These are phyloP conservation scores for Heterochromis multidens DNA, from an alignment of 2,113 vertebrate species.

Conservation along the genomic window DNA sequence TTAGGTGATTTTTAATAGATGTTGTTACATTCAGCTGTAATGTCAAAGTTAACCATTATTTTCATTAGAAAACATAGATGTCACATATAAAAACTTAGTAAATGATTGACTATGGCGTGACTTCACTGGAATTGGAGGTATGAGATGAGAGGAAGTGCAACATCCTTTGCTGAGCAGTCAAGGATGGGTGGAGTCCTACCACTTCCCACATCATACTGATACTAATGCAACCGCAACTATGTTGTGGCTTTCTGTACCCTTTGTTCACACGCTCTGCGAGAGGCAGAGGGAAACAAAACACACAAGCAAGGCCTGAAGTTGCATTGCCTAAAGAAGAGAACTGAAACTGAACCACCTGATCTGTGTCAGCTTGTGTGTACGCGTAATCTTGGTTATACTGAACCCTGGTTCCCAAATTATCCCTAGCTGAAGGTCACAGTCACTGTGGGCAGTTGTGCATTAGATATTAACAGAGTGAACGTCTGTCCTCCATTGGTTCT, in stretches of 20 bases:
- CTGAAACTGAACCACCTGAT: neutral
- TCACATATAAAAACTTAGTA: neutral
- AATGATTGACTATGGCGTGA: too few relatives aligned
- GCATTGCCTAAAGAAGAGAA: neutral
- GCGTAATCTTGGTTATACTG: neutral
- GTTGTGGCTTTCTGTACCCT: slow-evolving; percentile 9
- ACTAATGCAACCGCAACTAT: neutral
- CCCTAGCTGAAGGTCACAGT: neutral
- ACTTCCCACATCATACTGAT: slow-evolving; percentile 25
- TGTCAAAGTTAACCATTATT: neutral
- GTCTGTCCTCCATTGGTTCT: neutral
- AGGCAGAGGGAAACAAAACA: neutral
- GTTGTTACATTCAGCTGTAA: neutral
- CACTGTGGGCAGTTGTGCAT: neutral
- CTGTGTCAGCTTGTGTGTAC: neutral
- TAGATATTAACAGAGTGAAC: neutral
- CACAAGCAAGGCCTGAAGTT: neutral
- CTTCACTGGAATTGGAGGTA: neutral
- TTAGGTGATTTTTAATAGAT: neutral
- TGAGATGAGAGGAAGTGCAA: slow-evolving; percentile 35
- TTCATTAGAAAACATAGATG: neutral
- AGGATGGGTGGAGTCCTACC: slow-evolving; percentile 51
- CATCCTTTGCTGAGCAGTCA: slow-evolving; percentile 14
- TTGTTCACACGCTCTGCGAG: slow-evolving; percentile 3
- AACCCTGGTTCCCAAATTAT: neutral